Percentiles rank a stretch among this genome's conserved stretches.
These are phyloP conservation scores for Nomia melanderi DNA, from an alignment of 1,140 invertebrate species.

Conservation along the genomic window DNA sequence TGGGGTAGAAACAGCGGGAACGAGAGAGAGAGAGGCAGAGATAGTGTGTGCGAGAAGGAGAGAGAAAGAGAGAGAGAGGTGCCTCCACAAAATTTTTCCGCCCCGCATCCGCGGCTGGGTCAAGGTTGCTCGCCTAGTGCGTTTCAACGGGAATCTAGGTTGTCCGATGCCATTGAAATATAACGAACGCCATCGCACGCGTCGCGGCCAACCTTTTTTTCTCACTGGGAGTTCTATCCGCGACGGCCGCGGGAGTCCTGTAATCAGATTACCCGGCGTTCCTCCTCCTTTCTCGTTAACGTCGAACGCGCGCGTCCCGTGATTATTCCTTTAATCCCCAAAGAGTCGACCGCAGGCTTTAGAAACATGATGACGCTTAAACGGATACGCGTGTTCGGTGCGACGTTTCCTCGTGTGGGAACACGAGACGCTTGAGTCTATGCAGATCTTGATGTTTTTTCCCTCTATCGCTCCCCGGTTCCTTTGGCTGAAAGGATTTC, in stretches of 20 bases:
- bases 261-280: slow-evolving; percentile 1
- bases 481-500: no score
- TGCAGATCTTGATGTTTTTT: no score
- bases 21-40: background rate
- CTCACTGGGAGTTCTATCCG: background rate
- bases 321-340: background rate
- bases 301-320: background rate
- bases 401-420: no score
- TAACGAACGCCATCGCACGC: slow-evolving; percentile 13
- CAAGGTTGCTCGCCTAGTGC: slow-evolving; percentile 27
- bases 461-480: no score
- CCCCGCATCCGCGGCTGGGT: slow-evolving; percentile 15
- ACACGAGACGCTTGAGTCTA: no score
- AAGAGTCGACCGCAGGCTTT: no score
- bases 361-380: no score
- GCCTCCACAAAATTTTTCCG: slow-evolving; percentile 38
- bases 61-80: background rate
- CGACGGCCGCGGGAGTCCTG: background rate
- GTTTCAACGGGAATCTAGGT: slow-evolving; percentile 34
- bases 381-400: no score
- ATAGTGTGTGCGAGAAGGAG: background rate
- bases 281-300: background rate
- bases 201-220: background rate
- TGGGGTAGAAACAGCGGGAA: background rate
- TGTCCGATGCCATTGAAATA: slow-evolving; percentile 24